Evolutionary conservation across 2,888 invertebrate species (phyloP), one percentile per base, ranked within the genome.

Genomic region (Urechis unicinctus): DNA sequence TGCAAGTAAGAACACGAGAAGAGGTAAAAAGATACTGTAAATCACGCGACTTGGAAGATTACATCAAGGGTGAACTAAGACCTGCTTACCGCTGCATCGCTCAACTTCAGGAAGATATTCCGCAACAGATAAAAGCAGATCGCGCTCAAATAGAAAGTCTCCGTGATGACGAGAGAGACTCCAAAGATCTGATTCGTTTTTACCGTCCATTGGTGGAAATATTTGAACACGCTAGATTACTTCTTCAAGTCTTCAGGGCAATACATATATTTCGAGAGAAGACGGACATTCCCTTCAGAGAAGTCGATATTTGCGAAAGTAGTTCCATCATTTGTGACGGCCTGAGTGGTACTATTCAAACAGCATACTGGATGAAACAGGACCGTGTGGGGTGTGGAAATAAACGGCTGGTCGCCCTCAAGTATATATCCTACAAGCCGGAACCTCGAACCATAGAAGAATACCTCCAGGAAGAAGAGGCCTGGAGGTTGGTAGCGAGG

Each of bases 401-500:
- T 17, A 53, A 50, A 42, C 21, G 45, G 48, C 53, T 47, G 9
- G 52, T 51, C n/a, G n/a, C 52, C 49, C 25, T 61, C 61, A 4
- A 56, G 57, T 44, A 53, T 63, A 21, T 53, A 56, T 48, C 56
- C 46, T 31, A 48, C 41, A 47, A 61, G 31, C 44, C 59, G 50
- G 53, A 57, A 46, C 44, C 58, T 41, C n/a, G 60, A 4, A 65
- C 56, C 45, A 60, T 67, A 21, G 53, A 55, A 22, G 57, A 63
- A 36, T 60, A 61, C 29, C 56, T 61, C 5, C 50, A 50, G 48
- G 61, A 62, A 30, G 63, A 66, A 48, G 59, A 57, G 43, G 64
- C 65, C 9, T 66, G 66, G 55, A 64, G 62, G 68, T 67, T 59
- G 53, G 24, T 24, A 4, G 4, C n/a, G n/a, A n/a, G n/a, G n/a